These are phyloP conservation scores for Rhinoptilus africanus DNA, from an alignment of 2,113 vertebrate species.

Conservation along the genomic window DNA sequence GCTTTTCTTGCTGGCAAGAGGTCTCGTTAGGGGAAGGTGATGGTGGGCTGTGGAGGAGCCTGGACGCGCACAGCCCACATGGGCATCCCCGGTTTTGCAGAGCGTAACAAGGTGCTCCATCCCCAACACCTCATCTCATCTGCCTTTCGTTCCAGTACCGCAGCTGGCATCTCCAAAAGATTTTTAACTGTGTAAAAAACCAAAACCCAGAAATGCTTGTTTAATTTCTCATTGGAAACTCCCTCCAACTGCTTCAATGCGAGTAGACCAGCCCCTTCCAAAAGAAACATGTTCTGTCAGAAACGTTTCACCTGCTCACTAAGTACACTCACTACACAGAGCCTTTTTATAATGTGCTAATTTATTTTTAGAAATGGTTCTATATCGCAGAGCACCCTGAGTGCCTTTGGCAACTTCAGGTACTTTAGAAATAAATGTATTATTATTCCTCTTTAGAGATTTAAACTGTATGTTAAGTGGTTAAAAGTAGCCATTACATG, in stretches of 20 bases:
- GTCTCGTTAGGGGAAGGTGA: neutral
- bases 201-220: neutral
- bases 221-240: neutral
- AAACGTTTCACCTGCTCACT: slow-evolving; percentile 25
- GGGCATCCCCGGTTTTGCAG: rapidly evolving
- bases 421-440: slow-evolving; percentile 69
- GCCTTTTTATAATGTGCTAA: slow-evolving; percentile 50
- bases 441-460: slow-evolving; percentile 69
- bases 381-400: slow-evolving; percentile 60
- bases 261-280: neutral
- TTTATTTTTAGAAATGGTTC: slow-evolving; percentile 64
- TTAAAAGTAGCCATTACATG: slow-evolving; percentile 68
- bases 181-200: neutral
- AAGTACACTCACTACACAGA: slow-evolving; percentile 18
- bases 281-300: slow-evolving; percentile 34
- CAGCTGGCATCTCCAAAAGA: neutral
- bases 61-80: rapidly evolving
- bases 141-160: neutral
- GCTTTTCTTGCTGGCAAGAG: neutral
- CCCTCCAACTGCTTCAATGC: neutral
- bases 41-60: rapidly evolving
- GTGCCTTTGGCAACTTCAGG: slow-evolving; percentile 67
- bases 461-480: slow-evolving; percentile 68
- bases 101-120: rapidly evolving
- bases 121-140: neutral